Conservation (phyloP, 2,888 invertebrate genomes). For the Gortyna flavago region DNA sequence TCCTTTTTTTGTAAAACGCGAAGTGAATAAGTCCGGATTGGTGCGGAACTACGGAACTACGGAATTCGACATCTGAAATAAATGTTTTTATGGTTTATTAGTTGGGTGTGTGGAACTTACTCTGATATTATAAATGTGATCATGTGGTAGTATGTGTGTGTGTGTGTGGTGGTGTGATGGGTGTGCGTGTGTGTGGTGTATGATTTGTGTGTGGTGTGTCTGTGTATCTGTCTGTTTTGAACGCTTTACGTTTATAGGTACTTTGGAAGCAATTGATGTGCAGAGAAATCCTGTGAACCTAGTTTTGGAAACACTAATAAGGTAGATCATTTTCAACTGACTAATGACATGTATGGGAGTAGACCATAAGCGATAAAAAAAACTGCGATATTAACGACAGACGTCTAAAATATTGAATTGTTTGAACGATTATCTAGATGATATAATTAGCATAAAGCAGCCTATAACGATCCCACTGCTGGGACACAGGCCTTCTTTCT, state of each 20-base stretch:
- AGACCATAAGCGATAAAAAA: background rate
- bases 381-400: background rate
- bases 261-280: no score
- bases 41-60: background rate
- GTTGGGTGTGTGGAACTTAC: background rate
- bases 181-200: no score
- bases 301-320: background rate
- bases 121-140: background rate
- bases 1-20: constrained; percentile 46
- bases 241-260: no score
- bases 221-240: no score
- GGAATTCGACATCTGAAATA: constrained; percentile 26
- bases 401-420: background rate
- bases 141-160: no score
- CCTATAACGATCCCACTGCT: no score
- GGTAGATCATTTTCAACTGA: background rate
- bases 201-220: no score
- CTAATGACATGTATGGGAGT: no score
- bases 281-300: background rate
- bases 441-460: no score
- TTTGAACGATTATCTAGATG: background rate
- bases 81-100: constrained; percentile 1
- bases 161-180: no score
- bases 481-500: no score
- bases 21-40: constrained; percentile 37